Evolutionary conservation across 2,113 vertebrate genomes (phyloP).

Genomic region (Barnardius zonarius): DNA sequence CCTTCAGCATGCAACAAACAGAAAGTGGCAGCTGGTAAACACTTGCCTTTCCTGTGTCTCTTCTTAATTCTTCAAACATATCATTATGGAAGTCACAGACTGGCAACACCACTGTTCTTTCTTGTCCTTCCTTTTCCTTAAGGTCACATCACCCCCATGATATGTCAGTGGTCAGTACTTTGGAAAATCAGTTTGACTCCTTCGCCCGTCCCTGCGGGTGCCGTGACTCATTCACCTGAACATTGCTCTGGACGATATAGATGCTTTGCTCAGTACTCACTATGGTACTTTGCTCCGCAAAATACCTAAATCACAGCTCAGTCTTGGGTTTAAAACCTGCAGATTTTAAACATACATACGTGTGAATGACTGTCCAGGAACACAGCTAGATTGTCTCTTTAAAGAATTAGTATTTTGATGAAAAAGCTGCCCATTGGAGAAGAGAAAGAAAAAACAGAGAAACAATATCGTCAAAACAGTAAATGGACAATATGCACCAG

Average conservation of each 20-base stretch:
- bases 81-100: neutral
- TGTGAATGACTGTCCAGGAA: neutral
- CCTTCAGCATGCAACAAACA: neutral
- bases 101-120: neutral
- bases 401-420: neutral
- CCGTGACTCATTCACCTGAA: slow-evolving; percentile 10
- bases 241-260: neutral
- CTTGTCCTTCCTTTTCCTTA: neutral
- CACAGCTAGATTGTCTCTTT: neutral
- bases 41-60: neutral
- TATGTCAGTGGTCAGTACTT: slow-evolving; percentile 2
- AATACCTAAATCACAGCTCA: neutral
- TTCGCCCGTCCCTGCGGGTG: slow-evolving; percentile 11
- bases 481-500: neutral
- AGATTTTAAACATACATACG: neutral
- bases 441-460: neutral
- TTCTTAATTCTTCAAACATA: neutral
- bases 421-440: neutral
- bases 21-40: neutral
- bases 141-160: neutral
- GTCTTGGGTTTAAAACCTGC: neutral
- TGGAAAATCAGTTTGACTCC: slow-evolving; percentile 36
- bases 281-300: neutral
- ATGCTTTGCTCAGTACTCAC: neutral
- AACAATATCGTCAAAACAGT: neutral